Evolutionary conservation across 2,797 vertebrate species (phyloP).

Genomic region (Myiotriccus ornatus): DNA sequence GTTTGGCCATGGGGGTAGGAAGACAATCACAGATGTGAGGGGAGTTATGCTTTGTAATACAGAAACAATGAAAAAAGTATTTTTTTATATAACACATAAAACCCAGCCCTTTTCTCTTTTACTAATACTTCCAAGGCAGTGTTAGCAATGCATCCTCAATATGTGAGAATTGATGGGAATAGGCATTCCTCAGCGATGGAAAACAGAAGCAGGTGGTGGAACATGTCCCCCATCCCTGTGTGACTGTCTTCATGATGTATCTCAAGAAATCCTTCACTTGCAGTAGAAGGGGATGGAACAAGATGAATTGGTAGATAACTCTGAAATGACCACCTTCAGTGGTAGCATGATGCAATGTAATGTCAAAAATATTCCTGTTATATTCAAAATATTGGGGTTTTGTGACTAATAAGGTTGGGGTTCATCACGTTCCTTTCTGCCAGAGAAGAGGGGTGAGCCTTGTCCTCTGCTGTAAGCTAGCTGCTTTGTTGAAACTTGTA

Average conservation of each 20-base stretch:
- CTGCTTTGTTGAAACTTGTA: background rate
- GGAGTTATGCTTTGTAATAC: background rate
- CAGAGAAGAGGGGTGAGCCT: background rate
- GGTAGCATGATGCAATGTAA: background rate
- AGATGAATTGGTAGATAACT: background rate
- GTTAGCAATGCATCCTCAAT: background rate
- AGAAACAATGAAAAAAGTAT: background rate
- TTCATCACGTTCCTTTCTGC: background rate
- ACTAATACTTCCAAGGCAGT: background rate
- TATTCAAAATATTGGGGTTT: background rate
- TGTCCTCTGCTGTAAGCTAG: background rate
- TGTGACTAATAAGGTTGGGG: background rate
- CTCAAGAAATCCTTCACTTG: background rate
- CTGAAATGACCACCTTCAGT: background rate
- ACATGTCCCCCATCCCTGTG: background rate
- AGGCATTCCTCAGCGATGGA: background rate
- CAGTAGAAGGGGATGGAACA: background rate
- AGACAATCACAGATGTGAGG: background rate
- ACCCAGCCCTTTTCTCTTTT: background rate
- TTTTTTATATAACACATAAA: background rate
- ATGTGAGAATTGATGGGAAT: background rate
- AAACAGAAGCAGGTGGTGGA: background rate
- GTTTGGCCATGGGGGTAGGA: background rate
- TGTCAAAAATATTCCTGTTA: background rate
- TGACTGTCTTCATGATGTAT: background rate